Evolutionary conservation across 2,113 vertebrate genomes (phyloP), one percentile per base, ranked within the genome.

Genomic region (Trichomycterus rosablanca): DNA sequence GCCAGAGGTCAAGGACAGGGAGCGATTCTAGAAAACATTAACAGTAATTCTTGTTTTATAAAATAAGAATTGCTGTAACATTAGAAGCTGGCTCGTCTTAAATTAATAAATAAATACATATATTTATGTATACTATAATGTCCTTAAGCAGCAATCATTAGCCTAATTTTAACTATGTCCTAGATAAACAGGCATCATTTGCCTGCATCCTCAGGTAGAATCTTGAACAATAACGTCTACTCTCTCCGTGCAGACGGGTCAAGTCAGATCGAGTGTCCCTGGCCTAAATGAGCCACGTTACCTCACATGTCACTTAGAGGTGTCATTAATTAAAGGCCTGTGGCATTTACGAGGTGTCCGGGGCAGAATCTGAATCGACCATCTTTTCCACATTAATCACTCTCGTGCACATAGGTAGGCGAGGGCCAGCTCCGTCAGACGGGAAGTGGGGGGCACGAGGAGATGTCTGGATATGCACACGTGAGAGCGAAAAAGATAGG

Each of bases 251-350:
- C 40, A 26, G 11, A 22, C 15, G 44, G 58, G 67, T 62, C 58
- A 66, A 40, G 32, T 55, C 40, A 43, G 59, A 66, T 67, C 37
- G 32, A 58, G 32, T 71, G 64, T 76, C 63, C 18, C 37, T n/a
- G 8, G 15, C 63, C 73, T 67, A 59, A 70, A 70, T 70, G 71
- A 78, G 65, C 64, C 54, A 77, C 51, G 74, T 80, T 78, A 74
- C 59, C 55, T 69, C 58, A 68, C 75, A 30, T 74, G 61, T 69
- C 76, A 70, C 76, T 81, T 83, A 84, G 76, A 71, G 77, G 52
- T 74, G 72, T 59, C 85, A 85, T 94, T 94, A 96, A 96, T 96
- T 96, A 96, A 94, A 89, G 62, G 72, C 78, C 78, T 30, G 18
- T 72, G 20, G 77, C 84, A 83, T 84, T 91, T 84, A 92, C 84